These are phyloP conservation scores for Psophia crepitans DNA, from an alignment of 2,113 vertebrate species.

Conservation along the genomic window DNA sequence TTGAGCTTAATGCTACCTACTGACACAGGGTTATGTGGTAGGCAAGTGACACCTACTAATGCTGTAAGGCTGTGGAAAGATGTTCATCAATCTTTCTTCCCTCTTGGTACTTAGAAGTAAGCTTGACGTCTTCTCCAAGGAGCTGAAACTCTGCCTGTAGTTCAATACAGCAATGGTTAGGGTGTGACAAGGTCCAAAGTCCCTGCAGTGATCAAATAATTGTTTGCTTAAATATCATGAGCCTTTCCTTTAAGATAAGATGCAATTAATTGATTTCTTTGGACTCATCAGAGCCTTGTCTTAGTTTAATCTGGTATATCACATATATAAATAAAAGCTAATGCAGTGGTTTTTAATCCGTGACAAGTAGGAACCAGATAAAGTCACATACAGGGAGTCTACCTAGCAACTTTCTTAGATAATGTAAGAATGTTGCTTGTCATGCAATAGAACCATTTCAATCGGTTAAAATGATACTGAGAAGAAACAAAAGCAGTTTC, in stretches of 20 bases:
- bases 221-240: not conserved
- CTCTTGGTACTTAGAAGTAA: not conserved
- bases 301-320: not conserved
- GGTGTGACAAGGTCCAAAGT: not conserved
- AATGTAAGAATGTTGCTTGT: not conserved
- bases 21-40: not conserved
- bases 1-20: not conserved
- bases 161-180: not conserved
- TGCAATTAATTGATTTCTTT: not conserved
- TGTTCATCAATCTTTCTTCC: not conserved
- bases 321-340: not conserved
- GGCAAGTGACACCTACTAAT: not conserved
- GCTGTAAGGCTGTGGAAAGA: not conserved
- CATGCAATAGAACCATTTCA: not conserved
- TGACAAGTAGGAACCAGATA: not conserved
- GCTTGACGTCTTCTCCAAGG: not conserved
- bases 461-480: not conserved
- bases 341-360: not conserved
- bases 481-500: not conserved
- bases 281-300: not conserved
- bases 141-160: not conserved
- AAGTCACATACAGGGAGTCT: not conserved
- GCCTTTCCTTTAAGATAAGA: not conserved
- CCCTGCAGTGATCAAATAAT: not conserved
- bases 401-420: not conserved